These are phyloP conservation scores for Deilephila elpenor DNA, from an alignment of 2,888 invertebrate genomes.

Conservation along the genomic window DNA sequence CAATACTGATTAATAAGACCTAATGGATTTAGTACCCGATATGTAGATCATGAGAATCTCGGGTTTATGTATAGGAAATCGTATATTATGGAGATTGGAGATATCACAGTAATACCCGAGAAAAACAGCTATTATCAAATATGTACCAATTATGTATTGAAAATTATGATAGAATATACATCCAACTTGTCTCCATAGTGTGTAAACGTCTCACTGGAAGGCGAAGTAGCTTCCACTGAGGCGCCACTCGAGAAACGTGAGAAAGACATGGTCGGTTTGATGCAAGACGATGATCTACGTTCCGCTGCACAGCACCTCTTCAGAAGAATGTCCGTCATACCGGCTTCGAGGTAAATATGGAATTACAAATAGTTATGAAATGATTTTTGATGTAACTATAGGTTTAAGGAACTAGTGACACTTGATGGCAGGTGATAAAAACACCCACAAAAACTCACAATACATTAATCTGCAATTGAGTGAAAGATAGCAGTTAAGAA, in stretches of 20 bases:
- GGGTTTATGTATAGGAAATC: too few species aligned
- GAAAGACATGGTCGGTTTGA: slow-evolving; percentile 69
- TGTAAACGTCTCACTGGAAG: slow-evolving; percentile 71
- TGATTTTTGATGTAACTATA: too few species aligned
- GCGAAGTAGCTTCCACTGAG: slow-evolving; percentile 61
- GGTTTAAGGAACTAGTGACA: too few species aligned
- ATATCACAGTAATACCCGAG: too few species aligned
- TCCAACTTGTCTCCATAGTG: slow-evolving; percentile 53
- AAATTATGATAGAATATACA: neutral
- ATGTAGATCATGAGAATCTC: too few species aligned
- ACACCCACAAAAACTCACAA: too few species aligned
- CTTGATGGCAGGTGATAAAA: too few species aligned
- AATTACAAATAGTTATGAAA: neutral
- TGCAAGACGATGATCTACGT: slow-evolving; percentile 74
- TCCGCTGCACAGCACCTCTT: slow-evolving; percentile 72
- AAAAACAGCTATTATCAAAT: neutral
- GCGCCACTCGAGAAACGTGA: slow-evolving; percentile 68
- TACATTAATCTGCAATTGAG: too few species aligned
- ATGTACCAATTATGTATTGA: neutral
- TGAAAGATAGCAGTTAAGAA: too few species aligned
- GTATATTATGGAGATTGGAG: too few species aligned
- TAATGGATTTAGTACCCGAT: too few species aligned
- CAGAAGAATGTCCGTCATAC: slow-evolving; percentile 73
- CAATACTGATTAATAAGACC: too few species aligned
- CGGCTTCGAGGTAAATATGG: slow-evolving; percentile 64